Conservation (phyloP, 92 coral and sea anemone genomes). For the Zoanthus sansibaricus region DNA sequence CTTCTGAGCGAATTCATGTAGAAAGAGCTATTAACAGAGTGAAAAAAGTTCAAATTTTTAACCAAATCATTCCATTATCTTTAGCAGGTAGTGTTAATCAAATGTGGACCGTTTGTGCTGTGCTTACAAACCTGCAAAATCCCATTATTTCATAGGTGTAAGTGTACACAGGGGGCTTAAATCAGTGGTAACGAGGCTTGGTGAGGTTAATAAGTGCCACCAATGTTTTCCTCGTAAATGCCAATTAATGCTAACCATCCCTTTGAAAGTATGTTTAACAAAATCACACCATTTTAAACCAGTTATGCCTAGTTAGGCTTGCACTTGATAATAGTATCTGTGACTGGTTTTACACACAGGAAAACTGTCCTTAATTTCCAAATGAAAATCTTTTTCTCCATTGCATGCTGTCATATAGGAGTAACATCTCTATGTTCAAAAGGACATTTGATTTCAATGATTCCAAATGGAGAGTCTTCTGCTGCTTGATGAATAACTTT, state of each 20-base stretch:
- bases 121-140: slow-evolving; percentile 51
- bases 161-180: not conserved
- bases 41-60: slow-evolving; percentile 49
- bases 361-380: slow-evolving; percentile 48
- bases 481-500: slow-evolving; percentile 46
- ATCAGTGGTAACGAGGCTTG: too few species aligned
- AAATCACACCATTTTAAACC: slow-evolving; percentile 63
- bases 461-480: slow-evolving; percentile 39
- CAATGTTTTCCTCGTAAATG: too few species aligned
- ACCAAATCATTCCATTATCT: slow-evolving; percentile 45
- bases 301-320: slow-evolving; percentile 57
- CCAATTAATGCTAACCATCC: slow-evolving; percentile 8
- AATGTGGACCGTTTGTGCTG: slow-evolving; percentile 66
- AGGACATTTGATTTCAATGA: slow-evolving; percentile 47
- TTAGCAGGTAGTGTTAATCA: slow-evolving; percentile 61
- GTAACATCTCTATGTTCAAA: not conserved
- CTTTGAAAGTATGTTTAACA: slow-evolving; percentile 51
- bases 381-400: slow-evolving; percentile 45
- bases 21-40: slow-evolving; percentile 49
- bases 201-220: too few species aligned
- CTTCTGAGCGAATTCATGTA: slow-evolving; percentile 53
- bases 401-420: slow-evolving; percentile 48
- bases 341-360: slow-evolving; percentile 38
- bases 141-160: slow-evolving; percentile 34
- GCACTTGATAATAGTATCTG: slow-evolving; percentile 55